A percentile compares a stretch with the other conserved stretches of the same genome.
These are phyloP conservation scores for Hipposideros armiger DNA, from an alignment of 2,113 vertebrate genomes.

Conservation along the genomic window DNA sequence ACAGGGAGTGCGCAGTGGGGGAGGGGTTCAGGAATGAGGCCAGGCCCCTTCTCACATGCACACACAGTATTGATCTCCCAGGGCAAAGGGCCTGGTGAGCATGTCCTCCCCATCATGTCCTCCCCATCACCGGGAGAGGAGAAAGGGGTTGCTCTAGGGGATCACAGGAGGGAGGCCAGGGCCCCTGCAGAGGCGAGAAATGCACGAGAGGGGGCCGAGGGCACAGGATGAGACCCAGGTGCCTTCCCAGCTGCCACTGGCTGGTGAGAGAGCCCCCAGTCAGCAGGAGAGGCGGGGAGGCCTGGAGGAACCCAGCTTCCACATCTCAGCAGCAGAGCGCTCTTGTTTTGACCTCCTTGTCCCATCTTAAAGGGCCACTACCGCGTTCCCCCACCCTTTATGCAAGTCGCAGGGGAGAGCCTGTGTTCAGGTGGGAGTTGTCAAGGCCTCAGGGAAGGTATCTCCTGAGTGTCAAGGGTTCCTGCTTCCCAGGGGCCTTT, in stretches of 20 bases:
- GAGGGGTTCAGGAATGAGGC: constrained; percentile 20
- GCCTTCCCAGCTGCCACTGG: background rate
- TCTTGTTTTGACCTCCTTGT: background rate
- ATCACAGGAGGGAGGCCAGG: background rate
- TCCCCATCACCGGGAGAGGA: background rate
- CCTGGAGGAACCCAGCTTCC: background rate
- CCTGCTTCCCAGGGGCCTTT: constrained; percentile 33
- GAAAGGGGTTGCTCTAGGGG: background rate
- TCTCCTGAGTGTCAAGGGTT: background rate
- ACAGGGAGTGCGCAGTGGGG: background rate
- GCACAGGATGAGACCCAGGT: background rate
- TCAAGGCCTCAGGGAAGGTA: background rate
- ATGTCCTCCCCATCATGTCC: background rate
- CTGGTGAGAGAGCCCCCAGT: background rate
- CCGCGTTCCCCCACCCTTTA: background rate
- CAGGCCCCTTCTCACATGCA: background rate
- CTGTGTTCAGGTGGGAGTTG: background rate
- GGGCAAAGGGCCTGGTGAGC: background rate
- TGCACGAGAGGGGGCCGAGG: background rate
- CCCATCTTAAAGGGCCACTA: background rate
- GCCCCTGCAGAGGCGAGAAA: background rate
- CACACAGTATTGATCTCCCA: background rate
- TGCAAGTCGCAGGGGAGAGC: background rate
- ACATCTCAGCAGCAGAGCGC: background rate
- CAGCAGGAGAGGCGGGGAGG: constrained; percentile 1